Percentiles rank a stretch among this genome's conserved stretches.
Conservation (phyloP, 2,113 vertebrate species). For the Bubo blakistoni region DNA sequence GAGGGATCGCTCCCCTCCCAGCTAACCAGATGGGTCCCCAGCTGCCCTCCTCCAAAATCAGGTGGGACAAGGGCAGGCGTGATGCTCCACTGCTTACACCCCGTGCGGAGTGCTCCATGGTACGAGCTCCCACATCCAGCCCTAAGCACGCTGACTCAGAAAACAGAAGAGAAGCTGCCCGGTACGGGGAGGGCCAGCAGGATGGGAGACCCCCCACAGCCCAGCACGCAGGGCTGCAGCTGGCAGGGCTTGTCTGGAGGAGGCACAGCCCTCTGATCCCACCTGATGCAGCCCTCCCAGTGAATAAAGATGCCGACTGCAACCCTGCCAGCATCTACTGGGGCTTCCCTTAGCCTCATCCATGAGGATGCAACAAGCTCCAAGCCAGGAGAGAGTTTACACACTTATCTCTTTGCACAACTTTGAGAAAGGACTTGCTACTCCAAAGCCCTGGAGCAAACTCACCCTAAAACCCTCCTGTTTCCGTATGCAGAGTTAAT, state of each 20-base stretch:
- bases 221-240: neutral
- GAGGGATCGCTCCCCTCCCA: neutral
- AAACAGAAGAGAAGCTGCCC: neutral
- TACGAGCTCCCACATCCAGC: neutral
- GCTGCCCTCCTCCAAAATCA: neutral
- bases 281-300: neutral
- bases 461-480: neutral
- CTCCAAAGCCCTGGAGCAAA: neutral
- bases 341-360: neutral
- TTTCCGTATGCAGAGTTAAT: fast-evolving
- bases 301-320: fast-evolving
- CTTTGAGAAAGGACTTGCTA: neutral
- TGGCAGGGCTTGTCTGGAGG: neutral
- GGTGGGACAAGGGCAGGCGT: neutral
- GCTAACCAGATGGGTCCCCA: neutral
- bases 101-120: fast-evolving
- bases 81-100: neutral
- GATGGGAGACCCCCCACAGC: neutral
- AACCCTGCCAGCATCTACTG: neutral
- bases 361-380: neutral
- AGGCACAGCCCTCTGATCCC: neutral
- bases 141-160: fast-evolving
- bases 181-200: fast-evolving
- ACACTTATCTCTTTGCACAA: neutral
- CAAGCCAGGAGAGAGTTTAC: neutral